phyloP scores from a whole-genome alignment of 1,140 invertebrate genomes.

The Colletes gigas region DNA sequence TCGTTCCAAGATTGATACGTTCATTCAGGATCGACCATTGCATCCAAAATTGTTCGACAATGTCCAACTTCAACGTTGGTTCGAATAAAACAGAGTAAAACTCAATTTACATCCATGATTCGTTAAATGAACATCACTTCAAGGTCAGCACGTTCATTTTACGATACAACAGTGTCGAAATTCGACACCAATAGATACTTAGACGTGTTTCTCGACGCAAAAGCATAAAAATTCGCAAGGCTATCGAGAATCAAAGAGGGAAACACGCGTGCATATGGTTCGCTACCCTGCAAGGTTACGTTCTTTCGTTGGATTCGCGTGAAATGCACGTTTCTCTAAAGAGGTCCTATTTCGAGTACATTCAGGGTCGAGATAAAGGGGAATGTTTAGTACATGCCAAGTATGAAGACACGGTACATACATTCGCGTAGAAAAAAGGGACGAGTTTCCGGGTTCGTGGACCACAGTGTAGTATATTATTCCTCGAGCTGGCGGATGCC shows the following conservation, averaged over 20 bases:
- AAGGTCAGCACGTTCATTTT: too few species aligned
- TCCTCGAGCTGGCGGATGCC: conserved; percentile 61
- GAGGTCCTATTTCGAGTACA: neutral
- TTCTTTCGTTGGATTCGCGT: neutral
- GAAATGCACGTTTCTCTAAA: neutral
- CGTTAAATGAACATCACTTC: too few species aligned
- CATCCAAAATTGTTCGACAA: too few species aligned
- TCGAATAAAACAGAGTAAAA: too few species aligned
- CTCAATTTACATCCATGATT: too few species aligned
- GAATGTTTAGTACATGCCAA: conserved; percentile 15
- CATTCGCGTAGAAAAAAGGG: conserved; percentile 2
- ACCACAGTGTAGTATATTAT: conserved; percentile 24
- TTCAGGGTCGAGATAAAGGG: neutral
- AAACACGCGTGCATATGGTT: neutral
- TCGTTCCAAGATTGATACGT: too few species aligned
- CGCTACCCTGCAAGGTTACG: too few species aligned
- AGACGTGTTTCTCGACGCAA: neutral
- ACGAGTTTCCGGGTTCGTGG: conserved; percentile 10
- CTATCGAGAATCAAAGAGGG: neutral
- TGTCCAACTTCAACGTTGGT: too few species aligned
- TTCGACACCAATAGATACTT: too few species aligned
- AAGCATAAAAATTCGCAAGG: neutral
- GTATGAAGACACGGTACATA: conserved; percentile 5
- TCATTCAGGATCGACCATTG: too few species aligned
- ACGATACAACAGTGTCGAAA: too few species aligned